A percentile compares a stretch with the other conserved stretches of the same genome.
Conservation (phyloP, 2,113 vertebrate genomes). For the Aythya baeri region DNA sequence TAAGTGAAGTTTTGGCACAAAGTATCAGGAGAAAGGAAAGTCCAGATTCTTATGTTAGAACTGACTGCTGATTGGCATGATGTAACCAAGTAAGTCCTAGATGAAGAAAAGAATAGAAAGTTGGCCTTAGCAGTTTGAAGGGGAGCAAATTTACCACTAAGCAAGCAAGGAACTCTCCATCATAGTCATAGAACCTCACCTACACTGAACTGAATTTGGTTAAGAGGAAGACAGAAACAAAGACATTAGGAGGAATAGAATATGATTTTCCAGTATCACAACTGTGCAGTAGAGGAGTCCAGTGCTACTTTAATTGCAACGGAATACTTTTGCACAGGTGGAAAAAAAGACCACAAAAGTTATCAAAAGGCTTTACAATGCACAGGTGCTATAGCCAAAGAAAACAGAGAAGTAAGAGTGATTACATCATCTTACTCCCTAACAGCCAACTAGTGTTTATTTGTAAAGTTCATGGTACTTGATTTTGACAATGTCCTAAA, state of each 20-base stretch:
- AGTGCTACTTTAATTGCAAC: not conserved
- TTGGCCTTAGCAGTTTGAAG: not conserved
- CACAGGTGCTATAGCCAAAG: not conserved
- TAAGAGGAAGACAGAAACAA: not conserved
- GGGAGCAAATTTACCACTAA: too few relatives aligned
- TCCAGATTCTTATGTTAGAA: not conserved
- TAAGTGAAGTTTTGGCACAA: not conserved
- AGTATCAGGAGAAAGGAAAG: not conserved
- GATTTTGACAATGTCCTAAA: not conserved
- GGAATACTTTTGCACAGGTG: not conserved
- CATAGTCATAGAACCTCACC: not conserved
- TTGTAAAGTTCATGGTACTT: not conserved
- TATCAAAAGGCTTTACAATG: not conserved
- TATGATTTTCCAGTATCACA: not conserved
- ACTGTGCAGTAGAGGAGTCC: not conserved
- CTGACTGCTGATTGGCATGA: not conserved
- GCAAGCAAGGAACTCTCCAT: not conserved
- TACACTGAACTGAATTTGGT: not conserved
- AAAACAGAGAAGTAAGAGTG: not conserved
- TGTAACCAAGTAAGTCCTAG: not conserved
- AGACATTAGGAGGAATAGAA: not conserved
- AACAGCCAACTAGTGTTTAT: not conserved
- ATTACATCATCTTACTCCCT: not conserved
- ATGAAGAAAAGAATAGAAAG: not conserved
- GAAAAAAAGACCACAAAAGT: not conserved